A percentile compares a stretch with the other conserved stretches of the same genome.
Conservation (phyloP, 2,888 invertebrate genomes). For the Nebria brevicollis region DNA sequence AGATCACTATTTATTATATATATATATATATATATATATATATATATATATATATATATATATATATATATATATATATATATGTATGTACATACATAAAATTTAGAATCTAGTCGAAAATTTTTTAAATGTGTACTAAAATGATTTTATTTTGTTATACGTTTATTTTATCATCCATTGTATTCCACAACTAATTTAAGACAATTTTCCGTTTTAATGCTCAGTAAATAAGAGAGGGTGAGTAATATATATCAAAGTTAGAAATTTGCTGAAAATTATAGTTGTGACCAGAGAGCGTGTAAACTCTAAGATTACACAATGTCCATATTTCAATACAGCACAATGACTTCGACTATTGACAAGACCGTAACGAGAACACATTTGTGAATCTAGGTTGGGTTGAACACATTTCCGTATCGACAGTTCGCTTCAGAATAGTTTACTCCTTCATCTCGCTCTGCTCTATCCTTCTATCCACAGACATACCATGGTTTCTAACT, state of each 20-base stretch:
- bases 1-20: background rate
- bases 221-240: background rate
- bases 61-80: slow-evolving; percentile 10
- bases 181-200: too few relatives aligned
- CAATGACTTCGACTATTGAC: background rate
- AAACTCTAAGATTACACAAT: background rate
- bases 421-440: background rate
- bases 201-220: background rate
- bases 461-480: background rate
- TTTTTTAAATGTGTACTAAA: too few relatives aligned
- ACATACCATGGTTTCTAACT: background rate
- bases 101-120: too few relatives aligned
- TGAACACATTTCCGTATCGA: background rate
- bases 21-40: slow-evolving; percentile 21
- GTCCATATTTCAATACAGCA: background rate
- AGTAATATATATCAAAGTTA: background rate
- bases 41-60: slow-evolving; percentile 21
- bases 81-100: background rate
- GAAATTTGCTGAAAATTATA: background rate
- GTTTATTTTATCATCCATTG: too few relatives aligned
- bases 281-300: background rate
- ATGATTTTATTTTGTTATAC: too few relatives aligned
- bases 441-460: background rate
- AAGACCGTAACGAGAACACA: background rate
- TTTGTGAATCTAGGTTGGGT: background rate